Evolutionary conservation across 2,113 vertebrate genomes (phyloP).

Genomic region (Malurus alboscapulatus): DNA sequence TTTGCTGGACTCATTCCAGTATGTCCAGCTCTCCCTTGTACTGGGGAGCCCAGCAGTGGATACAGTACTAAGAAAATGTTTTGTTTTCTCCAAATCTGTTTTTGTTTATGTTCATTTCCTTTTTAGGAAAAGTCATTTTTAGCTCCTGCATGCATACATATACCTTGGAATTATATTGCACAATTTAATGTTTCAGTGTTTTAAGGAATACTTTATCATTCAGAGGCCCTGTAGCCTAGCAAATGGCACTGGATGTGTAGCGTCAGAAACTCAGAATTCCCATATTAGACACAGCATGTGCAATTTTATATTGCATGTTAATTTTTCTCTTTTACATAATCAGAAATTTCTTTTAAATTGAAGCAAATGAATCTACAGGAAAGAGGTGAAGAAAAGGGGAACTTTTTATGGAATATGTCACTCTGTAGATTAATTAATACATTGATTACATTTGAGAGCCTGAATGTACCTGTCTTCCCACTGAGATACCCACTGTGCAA

Average conservation of each 20-base stretch:
- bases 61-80: neutral
- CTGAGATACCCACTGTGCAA: conserved; percentile 69
- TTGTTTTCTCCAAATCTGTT: neutral
- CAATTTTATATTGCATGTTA: neutral
- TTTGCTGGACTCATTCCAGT: neutral
- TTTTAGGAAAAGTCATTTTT: neutral
- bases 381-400: neutral
- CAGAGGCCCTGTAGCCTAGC: neutral
- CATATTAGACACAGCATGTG: neutral
- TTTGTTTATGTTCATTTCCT: neutral
- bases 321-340: neutral
- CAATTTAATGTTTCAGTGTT: neutral
- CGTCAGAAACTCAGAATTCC: neutral
- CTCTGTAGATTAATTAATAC: conserved; percentile 73
- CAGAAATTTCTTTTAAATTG: neutral
- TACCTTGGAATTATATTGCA: neutral
- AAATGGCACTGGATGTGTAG: neutral
- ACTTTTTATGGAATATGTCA: conserved; percentile 40
- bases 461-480: conserved; percentile 70
- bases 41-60: neutral
- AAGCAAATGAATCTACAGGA: conserved; percentile 19
- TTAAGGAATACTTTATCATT: neutral
- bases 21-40: neutral
- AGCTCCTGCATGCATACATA: neutral
- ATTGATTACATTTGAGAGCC: conserved; percentile 72